These are phyloP conservation scores for Netelia fuscicornis DNA, from an alignment of 2,888 invertebrate species.

Conservation along the genomic window DNA sequence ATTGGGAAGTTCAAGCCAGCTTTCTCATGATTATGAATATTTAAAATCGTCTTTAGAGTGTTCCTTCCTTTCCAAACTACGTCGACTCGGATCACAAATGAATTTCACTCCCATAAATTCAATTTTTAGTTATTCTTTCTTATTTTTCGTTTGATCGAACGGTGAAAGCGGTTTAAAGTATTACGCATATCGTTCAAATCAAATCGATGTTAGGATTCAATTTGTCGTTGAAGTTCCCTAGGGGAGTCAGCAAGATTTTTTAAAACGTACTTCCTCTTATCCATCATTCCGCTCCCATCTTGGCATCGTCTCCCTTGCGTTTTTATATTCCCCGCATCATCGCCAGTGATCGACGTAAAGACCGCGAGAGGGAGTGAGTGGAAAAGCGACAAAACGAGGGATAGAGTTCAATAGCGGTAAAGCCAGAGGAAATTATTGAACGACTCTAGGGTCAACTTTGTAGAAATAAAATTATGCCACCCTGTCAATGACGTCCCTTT, in stretches of 20 bases:
- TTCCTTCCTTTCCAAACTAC: no score
- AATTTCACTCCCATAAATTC: neutral
- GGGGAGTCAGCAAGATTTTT: conserved; percentile 24
- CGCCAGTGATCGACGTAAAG: conserved; percentile 47
- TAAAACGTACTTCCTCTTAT: neutral
- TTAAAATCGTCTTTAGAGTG: no score
- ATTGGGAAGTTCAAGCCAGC: no score
- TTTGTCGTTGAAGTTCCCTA: conserved; percentile 41
- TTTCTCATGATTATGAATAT: no score
- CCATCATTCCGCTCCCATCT: conserved; percentile 18
- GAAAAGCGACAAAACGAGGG: neutral
- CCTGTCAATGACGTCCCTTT: conserved; percentile 52
- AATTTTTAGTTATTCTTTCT: neutral
- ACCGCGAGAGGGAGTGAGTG: conserved; percentile 17
- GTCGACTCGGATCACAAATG: no score
- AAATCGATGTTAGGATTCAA: conserved; percentile 28
- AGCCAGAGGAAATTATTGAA: conserved; percentile 69
- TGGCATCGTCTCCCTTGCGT: conserved; percentile 22
- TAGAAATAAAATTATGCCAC: conserved; percentile 69
- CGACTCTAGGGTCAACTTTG: conserved; percentile 57
- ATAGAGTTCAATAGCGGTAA: conserved; percentile 32
- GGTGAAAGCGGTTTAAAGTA: neutral
- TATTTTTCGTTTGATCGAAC: neutral
- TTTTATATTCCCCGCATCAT: conserved; percentile 57
- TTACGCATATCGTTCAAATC: conserved; percentile 16